phyloP scores from a whole-genome alignment of 1,140 invertebrate species.

The Macrosteles quadrilineatus region DNA sequence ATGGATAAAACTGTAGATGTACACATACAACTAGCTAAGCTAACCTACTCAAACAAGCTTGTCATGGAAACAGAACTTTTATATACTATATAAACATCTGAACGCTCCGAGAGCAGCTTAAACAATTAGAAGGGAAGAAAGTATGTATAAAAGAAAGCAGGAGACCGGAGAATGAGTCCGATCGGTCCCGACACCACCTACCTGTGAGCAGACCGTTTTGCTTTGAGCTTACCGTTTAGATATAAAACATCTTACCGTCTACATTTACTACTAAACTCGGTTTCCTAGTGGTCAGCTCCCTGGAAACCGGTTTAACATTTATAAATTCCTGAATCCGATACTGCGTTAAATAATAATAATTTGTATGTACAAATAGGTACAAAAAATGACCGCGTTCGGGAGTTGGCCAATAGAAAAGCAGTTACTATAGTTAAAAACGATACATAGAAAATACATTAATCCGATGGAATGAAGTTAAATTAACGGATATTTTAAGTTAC shows the following conservation, averaged over 20 bases:
- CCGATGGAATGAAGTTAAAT: conserved; percentile 39
- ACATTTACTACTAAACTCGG: conserved; percentile 17
- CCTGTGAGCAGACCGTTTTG: conserved; percentile 28
- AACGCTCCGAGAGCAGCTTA: conserved; percentile 29
- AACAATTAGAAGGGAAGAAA: conserved; percentile 34
- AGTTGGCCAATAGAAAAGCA: conserved; percentile 36
- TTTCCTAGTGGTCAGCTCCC: conserved; percentile 30
- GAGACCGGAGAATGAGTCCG: not conserved
- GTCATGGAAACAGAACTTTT: conserved; percentile 35
- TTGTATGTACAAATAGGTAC: conserved; percentile 32
- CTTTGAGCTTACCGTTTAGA: conserved; percentile 27
- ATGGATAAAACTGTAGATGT: conserved; percentile 34
- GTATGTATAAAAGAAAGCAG: conserved; percentile 34
- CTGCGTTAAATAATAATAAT: conserved; percentile 30
- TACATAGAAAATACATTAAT: conserved; percentile 32
- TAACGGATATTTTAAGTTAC: conserved; percentile 23
- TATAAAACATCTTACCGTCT: conserved; percentile 27
- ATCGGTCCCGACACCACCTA: conserved; percentile 30
- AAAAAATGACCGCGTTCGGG: conserved; percentile 21
- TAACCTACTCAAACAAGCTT: conserved; percentile 31
- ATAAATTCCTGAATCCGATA: conserved; percentile 31
- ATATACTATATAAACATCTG: conserved; percentile 36
- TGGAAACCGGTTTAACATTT: conserved; percentile 25
- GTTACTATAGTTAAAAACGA: conserved; percentile 31
- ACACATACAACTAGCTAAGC: conserved; percentile 36